These are phyloP conservation scores for Metopolophium dirhodum DNA, from an alignment of 1,140 invertebrate species.

Conservation along the genomic window DNA sequence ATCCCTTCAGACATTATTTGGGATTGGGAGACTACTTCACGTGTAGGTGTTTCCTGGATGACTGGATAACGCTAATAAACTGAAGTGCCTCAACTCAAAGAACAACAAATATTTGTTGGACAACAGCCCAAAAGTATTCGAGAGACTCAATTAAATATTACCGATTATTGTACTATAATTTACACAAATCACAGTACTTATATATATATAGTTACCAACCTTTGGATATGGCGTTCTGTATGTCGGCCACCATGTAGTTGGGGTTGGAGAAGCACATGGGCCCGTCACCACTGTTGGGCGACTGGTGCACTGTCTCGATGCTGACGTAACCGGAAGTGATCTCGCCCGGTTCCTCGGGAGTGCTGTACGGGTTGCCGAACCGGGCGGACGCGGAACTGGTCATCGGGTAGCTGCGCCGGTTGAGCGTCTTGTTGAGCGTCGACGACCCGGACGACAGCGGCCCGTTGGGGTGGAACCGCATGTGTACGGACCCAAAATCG, in stretches of 20 bases:
- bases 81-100: no score
- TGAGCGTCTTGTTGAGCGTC: constrained; percentile 57
- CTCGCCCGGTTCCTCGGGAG: constrained; percentile 70
- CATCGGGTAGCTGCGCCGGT: constrained; percentile 65
- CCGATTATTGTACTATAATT: not conserved
- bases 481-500: constrained; percentile 61
- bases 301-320: constrained; percentile 71
- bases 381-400: constrained; percentile 68
- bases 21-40: no score
- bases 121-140: no score
- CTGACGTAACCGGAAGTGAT: constrained; percentile 81
- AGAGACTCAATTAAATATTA: no score
- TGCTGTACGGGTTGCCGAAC: constrained; percentile 66
- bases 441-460: constrained; percentile 6
- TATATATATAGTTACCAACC: not conserved
- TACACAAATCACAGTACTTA: not conserved
- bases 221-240: constrained; percentile 55
- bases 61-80: no score
- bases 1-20: no score
- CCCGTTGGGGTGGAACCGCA: constrained; percentile 60
- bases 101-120: no score
- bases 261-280: constrained; percentile 69
- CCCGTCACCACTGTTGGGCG: constrained; percentile 26
- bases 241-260: constrained; percentile 71
- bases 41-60: no score